Conservation (phyloP, 2,797 vertebrate species). For the Coendou prehensilis region DNA sequence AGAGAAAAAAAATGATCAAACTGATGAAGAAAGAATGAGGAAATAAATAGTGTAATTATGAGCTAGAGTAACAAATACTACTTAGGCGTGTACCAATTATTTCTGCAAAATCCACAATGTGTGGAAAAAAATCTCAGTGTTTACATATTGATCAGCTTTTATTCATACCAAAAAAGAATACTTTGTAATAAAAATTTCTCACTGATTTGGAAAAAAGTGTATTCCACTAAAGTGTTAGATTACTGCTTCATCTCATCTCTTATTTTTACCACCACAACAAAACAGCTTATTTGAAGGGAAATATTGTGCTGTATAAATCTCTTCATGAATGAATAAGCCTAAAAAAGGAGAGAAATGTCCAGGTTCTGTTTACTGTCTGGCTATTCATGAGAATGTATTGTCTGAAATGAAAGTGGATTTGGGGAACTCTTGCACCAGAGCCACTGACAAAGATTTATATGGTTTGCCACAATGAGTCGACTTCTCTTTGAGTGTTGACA, state of each 20-base stretch:
- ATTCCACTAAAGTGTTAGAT: slow-evolving; percentile 78
- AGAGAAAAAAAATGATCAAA: slow-evolving; percentile 71
- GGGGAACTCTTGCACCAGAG: slow-evolving; percentile 80
- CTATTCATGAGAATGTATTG: slow-evolving; percentile 83
- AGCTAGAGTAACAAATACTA: slow-evolving; percentile 80
- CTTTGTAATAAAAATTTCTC: slow-evolving; percentile 81
- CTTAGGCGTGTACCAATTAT: slow-evolving; percentile 81
- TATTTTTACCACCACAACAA: slow-evolving; percentile 77
- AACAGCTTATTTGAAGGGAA: slow-evolving; percentile 78
- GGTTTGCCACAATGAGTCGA: slow-evolving; percentile 83
- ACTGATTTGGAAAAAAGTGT: slow-evolving; percentile 75
- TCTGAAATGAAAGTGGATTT: slow-evolving; percentile 86
- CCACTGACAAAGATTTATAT: slow-evolving; percentile 88
- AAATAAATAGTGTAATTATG: slow-evolving; percentile 83
- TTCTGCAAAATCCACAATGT: slow-evolving; percentile 83
- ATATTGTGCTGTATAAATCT: slow-evolving; percentile 71
- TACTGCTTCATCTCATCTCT: slow-evolving; percentile 71
- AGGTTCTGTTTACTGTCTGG: slow-evolving; percentile 84
- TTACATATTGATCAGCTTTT: slow-evolving; percentile 86
- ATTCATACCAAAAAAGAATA: slow-evolving; percentile 83
- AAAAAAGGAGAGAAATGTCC: slow-evolving; percentile 76
- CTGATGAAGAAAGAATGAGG: slow-evolving; percentile 82
- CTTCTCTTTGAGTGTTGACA: slow-evolving; percentile 85
- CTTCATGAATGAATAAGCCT: slow-evolving; percentile 74
- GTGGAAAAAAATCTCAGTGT: slow-evolving; percentile 80